Percentiles rank a stretch among this genome's conserved stretches.
phyloP scores from a whole-genome alignment of 2,888 invertebrate genomes.

The Cryptus armator region DNA sequence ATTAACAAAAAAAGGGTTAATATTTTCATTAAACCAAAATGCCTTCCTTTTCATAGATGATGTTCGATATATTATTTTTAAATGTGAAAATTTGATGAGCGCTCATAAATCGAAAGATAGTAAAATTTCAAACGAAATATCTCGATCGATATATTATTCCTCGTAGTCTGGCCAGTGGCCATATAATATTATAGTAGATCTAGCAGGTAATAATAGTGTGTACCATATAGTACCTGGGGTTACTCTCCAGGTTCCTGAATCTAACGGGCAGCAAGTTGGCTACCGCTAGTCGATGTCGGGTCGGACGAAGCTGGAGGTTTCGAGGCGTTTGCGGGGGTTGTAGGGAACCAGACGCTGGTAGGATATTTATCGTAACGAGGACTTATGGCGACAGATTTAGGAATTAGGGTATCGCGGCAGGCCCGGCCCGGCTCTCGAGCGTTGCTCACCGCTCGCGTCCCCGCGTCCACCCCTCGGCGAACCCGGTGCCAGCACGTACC shows the following conservation, averaged over 20 bases:
- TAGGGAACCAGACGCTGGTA: slow-evolving; percentile 75
- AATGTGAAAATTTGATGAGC: neutral
- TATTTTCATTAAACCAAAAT: neutral
- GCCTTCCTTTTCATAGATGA: neutral
- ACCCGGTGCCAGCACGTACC: slow-evolving; percentile 68
- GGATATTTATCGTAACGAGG: slow-evolving; percentile 85
- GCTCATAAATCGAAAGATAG: neutral
- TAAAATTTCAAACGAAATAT: slow-evolving; percentile 15
- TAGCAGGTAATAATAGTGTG: slow-evolving; percentile 59
- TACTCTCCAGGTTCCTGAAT: slow-evolving; percentile 65
- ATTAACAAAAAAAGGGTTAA: neutral
- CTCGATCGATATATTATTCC: slow-evolving; percentile 20
- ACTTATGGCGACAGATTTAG: slow-evolving; percentile 86
- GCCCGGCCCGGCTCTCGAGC: slow-evolving; percentile 79
- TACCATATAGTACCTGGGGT: slow-evolving; percentile 46
- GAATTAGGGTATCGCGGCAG: slow-evolving; percentile 85
- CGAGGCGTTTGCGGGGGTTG: slow-evolving; percentile 44
- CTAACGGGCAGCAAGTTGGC: slow-evolving; percentile 68
- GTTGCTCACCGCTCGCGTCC: slow-evolving; percentile 51
- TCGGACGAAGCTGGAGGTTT: slow-evolving; percentile 47
- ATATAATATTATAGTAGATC: slow-evolving; percentile 47
- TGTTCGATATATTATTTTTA: neutral
- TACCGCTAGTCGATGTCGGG: slow-evolving; percentile 22
- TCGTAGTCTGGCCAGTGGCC: slow-evolving; percentile 56
- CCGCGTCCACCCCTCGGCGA: slow-evolving; percentile 39